Percentiles rank a stretch among this genome's conserved stretches.
Evolutionary conservation across 1,140 invertebrate genomes (phyloP).

Genomic region (Ganaspis sp.): DNA sequence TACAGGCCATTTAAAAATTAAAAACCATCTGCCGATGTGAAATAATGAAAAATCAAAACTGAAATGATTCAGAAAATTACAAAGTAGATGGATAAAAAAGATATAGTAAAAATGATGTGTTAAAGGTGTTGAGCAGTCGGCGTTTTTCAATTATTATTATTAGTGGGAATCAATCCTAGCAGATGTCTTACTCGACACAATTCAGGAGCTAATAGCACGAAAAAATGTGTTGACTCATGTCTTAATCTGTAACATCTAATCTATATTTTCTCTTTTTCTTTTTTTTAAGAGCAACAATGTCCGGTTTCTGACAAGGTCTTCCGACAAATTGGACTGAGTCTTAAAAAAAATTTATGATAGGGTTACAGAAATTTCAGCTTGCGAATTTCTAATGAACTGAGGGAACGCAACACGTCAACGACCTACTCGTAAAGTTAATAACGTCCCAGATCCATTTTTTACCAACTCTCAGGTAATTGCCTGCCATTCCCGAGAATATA

Average conservation of each 20-base stretch:
- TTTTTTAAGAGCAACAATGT: not conserved
- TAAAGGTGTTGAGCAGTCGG: not conserved
- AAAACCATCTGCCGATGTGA: too few species aligned
- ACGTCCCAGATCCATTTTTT: slow-evolving; percentile 46
- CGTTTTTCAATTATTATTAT: not conserved
- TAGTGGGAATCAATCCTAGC: not conserved
- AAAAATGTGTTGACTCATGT: slow-evolving; percentile 15
- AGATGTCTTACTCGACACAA: not conserved
- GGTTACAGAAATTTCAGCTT: slow-evolving; percentile 13
- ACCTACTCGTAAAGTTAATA: slow-evolving; percentile 42
- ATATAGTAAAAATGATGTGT: not conserved
- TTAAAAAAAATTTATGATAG: not conserved
- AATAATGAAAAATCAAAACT: too few species aligned
- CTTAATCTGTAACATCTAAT: not conserved
- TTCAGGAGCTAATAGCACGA: not conserved
- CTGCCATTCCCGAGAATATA: slow-evolving; percentile 43
- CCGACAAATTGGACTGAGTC: not conserved
- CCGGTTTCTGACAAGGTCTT: slow-evolving; percentile 2
- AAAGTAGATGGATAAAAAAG: too few species aligned
- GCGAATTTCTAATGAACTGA: slow-evolving; percentile 13
- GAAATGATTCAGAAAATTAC: too few species aligned
- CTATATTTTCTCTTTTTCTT: not conserved
- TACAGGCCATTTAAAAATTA: too few species aligned
- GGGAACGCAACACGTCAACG: not conserved
- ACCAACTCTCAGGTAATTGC: slow-evolving; percentile 49